Conservation (phyloP, 2,797 vertebrate genomes). For the Enteromius unitaeniatus region DNA sequence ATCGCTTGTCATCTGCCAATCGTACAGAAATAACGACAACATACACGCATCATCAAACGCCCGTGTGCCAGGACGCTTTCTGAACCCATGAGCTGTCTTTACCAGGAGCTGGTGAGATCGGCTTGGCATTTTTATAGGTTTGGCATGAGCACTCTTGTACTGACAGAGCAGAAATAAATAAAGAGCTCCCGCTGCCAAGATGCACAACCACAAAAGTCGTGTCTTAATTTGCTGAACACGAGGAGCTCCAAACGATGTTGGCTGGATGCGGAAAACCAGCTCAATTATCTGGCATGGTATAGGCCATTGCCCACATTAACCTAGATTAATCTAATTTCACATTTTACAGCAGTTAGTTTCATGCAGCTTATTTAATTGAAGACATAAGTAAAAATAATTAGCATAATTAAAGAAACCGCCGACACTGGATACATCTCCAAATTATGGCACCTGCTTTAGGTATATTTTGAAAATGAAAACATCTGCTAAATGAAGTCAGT, state of each 20-base stretch:
- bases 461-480: neutral
- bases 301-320: neutral
- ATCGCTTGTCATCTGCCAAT: neutral
- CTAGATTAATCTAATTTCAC: neutral
- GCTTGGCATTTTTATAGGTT: neutral
- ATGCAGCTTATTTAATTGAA: neutral
- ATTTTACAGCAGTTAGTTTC: neutral
- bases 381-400: too few relatives aligned
- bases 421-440: neutral
- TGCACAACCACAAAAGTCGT: neutral
- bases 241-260: neutral
- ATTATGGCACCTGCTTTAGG: neutral
- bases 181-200: neutral
- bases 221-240: slow-evolving; percentile 26
- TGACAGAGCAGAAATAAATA: slow-evolving; percentile 12
- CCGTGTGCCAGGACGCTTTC: neutral
- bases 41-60: too few relatives aligned
- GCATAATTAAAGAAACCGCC: neutral
- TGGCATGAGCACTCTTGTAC: slow-evolving; percentile 4
- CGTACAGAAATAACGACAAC: neutral
- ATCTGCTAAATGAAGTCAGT: neutral
- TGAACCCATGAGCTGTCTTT: neutral
- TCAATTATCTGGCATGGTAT: neutral
- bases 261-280: slow-evolving; percentile 7
- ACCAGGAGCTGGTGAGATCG: neutral